Conservation (phyloP, 2,113 vertebrate species). For the Notothenia coriiceps region DNA sequence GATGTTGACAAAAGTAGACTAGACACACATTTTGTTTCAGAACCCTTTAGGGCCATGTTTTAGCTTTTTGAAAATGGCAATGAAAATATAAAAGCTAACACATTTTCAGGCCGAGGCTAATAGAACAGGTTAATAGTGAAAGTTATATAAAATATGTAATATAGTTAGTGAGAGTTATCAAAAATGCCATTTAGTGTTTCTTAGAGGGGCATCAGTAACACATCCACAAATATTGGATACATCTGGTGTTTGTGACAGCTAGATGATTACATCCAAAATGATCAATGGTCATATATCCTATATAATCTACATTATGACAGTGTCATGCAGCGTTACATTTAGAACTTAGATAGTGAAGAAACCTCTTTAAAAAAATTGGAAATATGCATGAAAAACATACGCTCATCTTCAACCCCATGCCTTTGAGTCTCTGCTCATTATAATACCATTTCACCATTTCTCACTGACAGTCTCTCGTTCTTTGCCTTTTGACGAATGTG, state of each 20-base stretch:
- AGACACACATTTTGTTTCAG: not conserved
- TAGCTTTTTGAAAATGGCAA: not conserved
- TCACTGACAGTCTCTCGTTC: not conserved
- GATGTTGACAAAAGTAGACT: not conserved
- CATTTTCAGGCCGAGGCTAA: not conserved
- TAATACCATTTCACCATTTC: not conserved
- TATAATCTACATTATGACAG: not conserved
- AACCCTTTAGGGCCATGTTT: not conserved
- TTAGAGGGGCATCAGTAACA: not conserved
- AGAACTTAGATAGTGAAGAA: not conserved
- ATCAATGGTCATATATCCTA: not conserved
- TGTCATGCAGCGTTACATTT: not conserved
- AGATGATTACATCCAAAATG: not conserved
- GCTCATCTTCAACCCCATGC: not conserved
- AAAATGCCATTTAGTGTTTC: not conserved
- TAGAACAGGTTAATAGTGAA: not conserved
- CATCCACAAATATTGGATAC: not conserved
- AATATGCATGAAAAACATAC: not conserved
- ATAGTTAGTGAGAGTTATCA: not conserved
- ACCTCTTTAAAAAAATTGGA: not conserved
- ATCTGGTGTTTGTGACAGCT: not conserved
- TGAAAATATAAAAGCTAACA: not conserved
- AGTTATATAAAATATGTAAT: not conserved
- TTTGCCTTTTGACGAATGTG: conserved; percentile 30
- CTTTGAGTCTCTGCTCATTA: conserved; percentile 4